Evolutionary conservation across 2,797 vertebrate genomes (phyloP), one percentile per base, ranked within the genome.

Genomic region (Cygnus olor): DNA sequence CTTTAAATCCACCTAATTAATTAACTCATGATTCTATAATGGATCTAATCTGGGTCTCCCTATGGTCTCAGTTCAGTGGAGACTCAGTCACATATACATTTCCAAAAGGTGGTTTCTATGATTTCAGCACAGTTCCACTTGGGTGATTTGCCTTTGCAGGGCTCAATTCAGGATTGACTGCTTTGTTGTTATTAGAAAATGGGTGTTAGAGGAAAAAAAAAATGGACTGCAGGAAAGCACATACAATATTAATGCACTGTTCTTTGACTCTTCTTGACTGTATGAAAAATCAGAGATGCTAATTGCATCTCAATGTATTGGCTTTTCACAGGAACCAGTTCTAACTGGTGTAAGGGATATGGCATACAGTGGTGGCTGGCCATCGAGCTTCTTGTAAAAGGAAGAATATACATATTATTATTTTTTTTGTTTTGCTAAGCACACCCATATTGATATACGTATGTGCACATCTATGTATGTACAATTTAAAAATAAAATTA

Each of bases 1-100:
- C 30, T 91, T 89, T 66, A 92, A 85, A 66, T 14, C 9, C 30
- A 83, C 54, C 13, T 63, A 83, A 57, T 87, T 58, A 85, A 79
- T 79, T 84, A 84, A 79, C 80, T 49, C 51, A 64, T 51, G 49
- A 27, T 61, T 88, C 40, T 68, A 1, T 42, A 84, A 54, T 14
- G 0, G 57, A 57, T 84, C 32, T 86, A 72, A 68, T 86, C 53
- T 90, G 11, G 7, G n/a, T 77, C 14, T 82, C 57, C 44, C 68
- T 90, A 42, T 68, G 64, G 68, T 27, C 14, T 89, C 36, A 58
- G 69, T 34, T 89, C 40, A 47, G 72, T 17, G 11, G 57, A 85
- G 53, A 83, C 34, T 15, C 4, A 49, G 44, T 19, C 56, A 40
- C 56, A 40, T 47, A 51, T 24, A 12, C 2, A 6, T 80, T 83